phyloP scores from a whole-genome alignment of 2,888 invertebrate genomes.

The Neuroscelio doddi region DNA sequence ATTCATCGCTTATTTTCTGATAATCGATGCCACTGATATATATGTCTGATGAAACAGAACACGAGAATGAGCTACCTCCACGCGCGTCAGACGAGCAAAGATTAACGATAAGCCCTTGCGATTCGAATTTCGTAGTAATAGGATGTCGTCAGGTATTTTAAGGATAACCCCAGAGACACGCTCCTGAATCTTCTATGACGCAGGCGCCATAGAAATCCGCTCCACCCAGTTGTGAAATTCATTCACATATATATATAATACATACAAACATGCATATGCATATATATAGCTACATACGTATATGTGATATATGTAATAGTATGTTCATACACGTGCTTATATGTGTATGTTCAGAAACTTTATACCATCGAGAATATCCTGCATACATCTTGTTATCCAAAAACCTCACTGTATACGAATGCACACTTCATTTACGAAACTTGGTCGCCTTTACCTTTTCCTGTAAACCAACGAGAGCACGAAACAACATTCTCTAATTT shows the following conservation, averaged over 20 bases:
- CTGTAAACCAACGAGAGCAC: conserved; percentile 9
- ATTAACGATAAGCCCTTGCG: conserved; percentile 61
- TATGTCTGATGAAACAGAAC: conserved; percentile 4
- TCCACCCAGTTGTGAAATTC: conserved; percentile 16
- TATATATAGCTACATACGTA: conserved; percentile 3
- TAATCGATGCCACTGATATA: background rate
- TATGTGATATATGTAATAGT: too few relatives aligned
- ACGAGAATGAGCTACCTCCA: conserved; percentile 10
- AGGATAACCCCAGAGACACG: conserved; percentile 62
- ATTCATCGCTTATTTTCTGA: too few relatives aligned
- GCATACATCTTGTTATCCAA: conserved; percentile 7
- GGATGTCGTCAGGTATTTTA: conserved; percentile 60
- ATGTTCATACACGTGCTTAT: conserved; percentile 1
- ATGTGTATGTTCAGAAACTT: background rate
- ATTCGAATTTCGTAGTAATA: conserved; percentile 66
- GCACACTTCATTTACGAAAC: conserved; percentile 17
- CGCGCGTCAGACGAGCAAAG: conserved; percentile 45
- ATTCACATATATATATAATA: background rate
- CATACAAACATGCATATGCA: background rate
- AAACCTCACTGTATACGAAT: conserved; percentile 1
- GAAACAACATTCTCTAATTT: conserved; percentile 30
- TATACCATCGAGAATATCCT: conserved; percentile 2
- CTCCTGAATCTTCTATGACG: conserved; percentile 53
- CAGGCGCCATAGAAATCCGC: conserved; percentile 25
- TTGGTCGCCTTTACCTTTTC: conserved; percentile 15